A percentile compares a stretch with the other conserved stretches of the same genome.
Evolutionary conservation across 2,113 vertebrate genomes (phyloP).

Genomic region (Perca flavescens): DNA sequence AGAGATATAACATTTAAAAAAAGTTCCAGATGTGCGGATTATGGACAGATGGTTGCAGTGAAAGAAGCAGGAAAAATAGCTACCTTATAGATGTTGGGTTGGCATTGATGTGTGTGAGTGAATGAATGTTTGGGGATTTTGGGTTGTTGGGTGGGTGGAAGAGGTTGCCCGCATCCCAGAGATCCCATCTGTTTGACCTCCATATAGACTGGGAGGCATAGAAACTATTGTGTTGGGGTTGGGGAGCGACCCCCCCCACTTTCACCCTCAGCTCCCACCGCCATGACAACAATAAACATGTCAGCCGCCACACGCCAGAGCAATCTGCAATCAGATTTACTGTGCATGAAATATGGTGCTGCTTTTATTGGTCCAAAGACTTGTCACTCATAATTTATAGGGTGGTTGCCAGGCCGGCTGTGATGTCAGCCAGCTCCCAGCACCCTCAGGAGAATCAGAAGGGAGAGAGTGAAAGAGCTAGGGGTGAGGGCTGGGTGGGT

Average conservation of each 20-base stretch:
- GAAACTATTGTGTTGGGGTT: conserved; percentile 82
- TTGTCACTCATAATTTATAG: conserved; percentile 99
- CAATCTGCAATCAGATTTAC: conserved; percentile 99
- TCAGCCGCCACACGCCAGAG: conserved; percentile 91
- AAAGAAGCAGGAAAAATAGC: conserved; percentile 62
- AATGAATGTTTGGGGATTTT: conserved; percentile 43
- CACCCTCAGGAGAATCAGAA: conserved; percentile 73
- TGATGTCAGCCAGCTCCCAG: conserved; percentile 82
- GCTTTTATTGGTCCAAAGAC: conserved; percentile 99
- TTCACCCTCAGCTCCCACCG: conserved; percentile 85
- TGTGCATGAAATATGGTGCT: conserved; percentile 98
- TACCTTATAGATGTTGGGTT: conserved; percentile 49
- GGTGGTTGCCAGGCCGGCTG: conserved; percentile 89
- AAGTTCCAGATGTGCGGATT: conserved; percentile 42
- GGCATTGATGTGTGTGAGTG: conserved; percentile 39
- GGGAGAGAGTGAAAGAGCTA: conserved; percentile 52
- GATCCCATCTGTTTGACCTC: conserved; percentile 81
- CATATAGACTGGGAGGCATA: conserved; percentile 66
- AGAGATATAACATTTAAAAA: conserved; percentile 33
- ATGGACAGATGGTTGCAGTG: conserved; percentile 72
- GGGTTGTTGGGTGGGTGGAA: conserved; percentile 40
- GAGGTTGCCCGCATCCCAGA: conserved; percentile 63
- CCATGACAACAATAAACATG: conserved; percentile 95
- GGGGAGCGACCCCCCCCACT: conserved; percentile 84
- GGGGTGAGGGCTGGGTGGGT: conserved; percentile 41